Evolutionary conservation across 2,113 vertebrate species (phyloP).

Genomic region (Stictonetta naevosa): DNA sequence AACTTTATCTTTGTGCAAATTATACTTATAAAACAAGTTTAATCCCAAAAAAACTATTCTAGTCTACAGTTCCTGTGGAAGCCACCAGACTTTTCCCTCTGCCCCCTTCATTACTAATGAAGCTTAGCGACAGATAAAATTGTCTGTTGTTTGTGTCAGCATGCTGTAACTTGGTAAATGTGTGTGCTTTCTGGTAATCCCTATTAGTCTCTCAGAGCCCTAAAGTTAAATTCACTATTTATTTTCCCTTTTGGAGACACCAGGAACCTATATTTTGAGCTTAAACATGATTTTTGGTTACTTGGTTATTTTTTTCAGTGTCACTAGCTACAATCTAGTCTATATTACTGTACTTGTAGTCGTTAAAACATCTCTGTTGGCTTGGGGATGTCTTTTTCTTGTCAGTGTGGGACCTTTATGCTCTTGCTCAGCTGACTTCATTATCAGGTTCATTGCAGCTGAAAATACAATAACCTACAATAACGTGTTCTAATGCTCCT

Average conservation of each 20-base stretch:
- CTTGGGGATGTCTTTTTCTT: constrained; percentile 53
- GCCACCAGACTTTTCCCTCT: background rate
- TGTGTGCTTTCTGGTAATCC: constrained; percentile 28
- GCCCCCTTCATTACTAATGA: background rate
- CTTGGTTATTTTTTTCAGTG: constrained; percentile 48
- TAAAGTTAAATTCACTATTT: constrained; percentile 51
- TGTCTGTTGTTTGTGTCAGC: constrained; percentile 41
- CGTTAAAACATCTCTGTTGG: constrained; percentile 28
- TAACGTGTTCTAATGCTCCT: constrained; percentile 41
- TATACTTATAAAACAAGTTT: background rate
- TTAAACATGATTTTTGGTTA: constrained; percentile 54
- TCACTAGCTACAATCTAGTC: constrained; percentile 35
- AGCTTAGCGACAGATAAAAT: constrained; percentile 2
- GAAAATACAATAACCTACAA: constrained; percentile 64
- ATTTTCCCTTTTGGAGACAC: constrained; percentile 54
- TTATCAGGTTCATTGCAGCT: constrained; percentile 63
- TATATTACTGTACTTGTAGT: constrained; percentile 34
- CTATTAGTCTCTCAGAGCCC: constrained; percentile 27
- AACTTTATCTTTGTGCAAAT: background rate
- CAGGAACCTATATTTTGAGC: constrained; percentile 38
- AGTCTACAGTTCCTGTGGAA: background rate
- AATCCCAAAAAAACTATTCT: background rate
- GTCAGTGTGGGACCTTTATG: constrained; percentile 68
- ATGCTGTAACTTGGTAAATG: constrained; percentile 43
- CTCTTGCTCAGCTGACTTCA: constrained; percentile 59